Base-by-base conservation (phyloP, 2,797 vertebrate species). In the Dendrocincla fuliginosa region DNA sequence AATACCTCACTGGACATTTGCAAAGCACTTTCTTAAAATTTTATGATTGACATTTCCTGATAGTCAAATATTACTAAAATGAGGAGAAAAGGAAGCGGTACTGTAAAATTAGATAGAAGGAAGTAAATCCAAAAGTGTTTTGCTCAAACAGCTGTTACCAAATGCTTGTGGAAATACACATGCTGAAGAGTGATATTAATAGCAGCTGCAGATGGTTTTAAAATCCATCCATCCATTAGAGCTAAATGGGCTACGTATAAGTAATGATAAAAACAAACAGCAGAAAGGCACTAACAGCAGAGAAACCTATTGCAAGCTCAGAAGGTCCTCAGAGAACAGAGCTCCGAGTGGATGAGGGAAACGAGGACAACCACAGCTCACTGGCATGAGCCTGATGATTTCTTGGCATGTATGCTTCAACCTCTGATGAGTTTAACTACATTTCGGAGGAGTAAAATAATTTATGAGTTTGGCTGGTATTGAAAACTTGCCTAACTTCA, bases 121-220 rank as follows among this genome's bases (percentile, higher is more conserved):
- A 87, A 90, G 78, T 23, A 82, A 86, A 91, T 49, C 10, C 76
- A 86, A 82, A 83, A 64, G 28, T 55, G 20, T 79, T 90, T 61
- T 87, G 33, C 53, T 93, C 68, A 74, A 92, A 64, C 81, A 96
- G 86, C 87, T 95, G 94, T 53, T 93, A 74, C 30, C 27, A 91
- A 91, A 92, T 42, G 56, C 64, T 77, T 68, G 37, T 92, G 46
- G 84, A 97, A 95, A 90, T 52, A 63, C 11, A 61, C 37, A 77
- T 50, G 55, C 25, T 71, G 47, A 81, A 88, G 63, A 87, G 84
- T 19, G 37, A 61, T 90, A 96, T 95, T 92, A 95, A 95, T 90
- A 95, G 90, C 60, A 76, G 37, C 78, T 77, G 81, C 92, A 94
- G 89, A 96, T 94, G 89, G 68, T 50, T 93, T 94, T 82, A 75